These are phyloP conservation scores for Aphidoletes aphidimyza DNA, from an alignment of 2,888 invertebrate species.

Conservation along the genomic window DNA sequence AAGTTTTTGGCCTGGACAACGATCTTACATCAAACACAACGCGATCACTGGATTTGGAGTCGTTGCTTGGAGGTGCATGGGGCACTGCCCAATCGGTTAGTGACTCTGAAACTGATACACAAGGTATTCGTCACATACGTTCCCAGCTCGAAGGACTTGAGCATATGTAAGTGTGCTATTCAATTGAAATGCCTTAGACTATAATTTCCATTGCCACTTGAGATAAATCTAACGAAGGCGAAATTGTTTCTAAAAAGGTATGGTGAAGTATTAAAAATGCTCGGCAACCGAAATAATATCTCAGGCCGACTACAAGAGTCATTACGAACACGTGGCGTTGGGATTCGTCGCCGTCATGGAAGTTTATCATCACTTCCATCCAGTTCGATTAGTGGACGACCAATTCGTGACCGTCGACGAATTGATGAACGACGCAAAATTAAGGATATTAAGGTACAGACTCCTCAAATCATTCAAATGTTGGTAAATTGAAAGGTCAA, in stretches of 20 bases:
- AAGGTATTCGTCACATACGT: slow-evolving; percentile 81
- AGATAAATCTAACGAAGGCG: not conserved
- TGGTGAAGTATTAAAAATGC: slow-evolving; percentile 75
- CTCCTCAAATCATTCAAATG: too few relatives aligned
- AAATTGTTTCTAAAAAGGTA: slow-evolving; percentile 55
- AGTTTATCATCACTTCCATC: slow-evolving; percentile 86
- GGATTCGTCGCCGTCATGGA: slow-evolving; percentile 75
- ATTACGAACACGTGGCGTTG: slow-evolving; percentile 61
- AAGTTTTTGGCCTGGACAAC: slow-evolving; percentile 78
- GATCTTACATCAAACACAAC: slow-evolving; percentile 85
- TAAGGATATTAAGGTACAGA: slow-evolving; percentile 74
- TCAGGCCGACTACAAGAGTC: slow-evolving; percentile 56
- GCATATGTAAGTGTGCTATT: slow-evolving; percentile 74
- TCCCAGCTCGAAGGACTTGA: slow-evolving; percentile 85
- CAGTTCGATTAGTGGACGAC: slow-evolving; percentile 83
- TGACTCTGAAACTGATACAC: slow-evolving; percentile 80
- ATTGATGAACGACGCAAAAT: slow-evolving; percentile 80
- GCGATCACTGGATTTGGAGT: slow-evolving; percentile 79
- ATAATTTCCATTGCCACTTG: too few relatives aligned
- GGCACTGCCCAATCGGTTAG: slow-evolving; percentile 68
- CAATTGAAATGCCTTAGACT: not conserved
- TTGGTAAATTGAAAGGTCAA: not conserved
- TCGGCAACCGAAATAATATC: slow-evolving; percentile 64
- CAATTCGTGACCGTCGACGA: slow-evolving; percentile 76
- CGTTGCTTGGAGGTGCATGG: slow-evolving; percentile 76